Percentiles rank a stretch among this genome's conserved stretches.
These are phyloP conservation scores for Drosophila ambigua DNA, from an alignment of 1,140 invertebrate species.

Conservation along the genomic window DNA sequence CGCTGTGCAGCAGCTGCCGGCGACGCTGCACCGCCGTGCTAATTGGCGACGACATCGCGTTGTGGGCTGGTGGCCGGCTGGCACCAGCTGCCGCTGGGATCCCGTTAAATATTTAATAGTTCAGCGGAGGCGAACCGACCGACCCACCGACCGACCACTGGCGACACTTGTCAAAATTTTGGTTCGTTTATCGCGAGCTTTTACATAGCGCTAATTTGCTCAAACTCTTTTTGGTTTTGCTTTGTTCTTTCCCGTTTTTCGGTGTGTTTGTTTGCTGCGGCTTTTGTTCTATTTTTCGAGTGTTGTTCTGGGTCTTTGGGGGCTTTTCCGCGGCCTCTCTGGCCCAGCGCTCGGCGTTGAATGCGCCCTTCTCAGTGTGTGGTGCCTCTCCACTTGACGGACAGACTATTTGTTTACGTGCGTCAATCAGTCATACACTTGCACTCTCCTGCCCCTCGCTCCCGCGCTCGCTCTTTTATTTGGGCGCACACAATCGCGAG, in stretches of 20 bases:
- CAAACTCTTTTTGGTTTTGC: constrained; percentile 34
- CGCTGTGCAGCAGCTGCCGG: constrained; percentile 61
- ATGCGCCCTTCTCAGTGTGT: constrained; percentile 31
- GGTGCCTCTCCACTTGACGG: too few relatives aligned
- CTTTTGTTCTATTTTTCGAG: constrained; percentile 11
- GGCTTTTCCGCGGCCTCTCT: constrained; percentile 52
- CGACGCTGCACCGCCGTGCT: constrained; percentile 62
- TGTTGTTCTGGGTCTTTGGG: constrained; percentile 3
- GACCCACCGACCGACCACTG: constrained; percentile 20
- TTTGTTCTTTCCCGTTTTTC: constrained; percentile 13
- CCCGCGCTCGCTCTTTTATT: too few relatives aligned
- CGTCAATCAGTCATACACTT: constrained; percentile 41
- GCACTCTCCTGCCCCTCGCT: background rate
- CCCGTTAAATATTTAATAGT: constrained; percentile 7
- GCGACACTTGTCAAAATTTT: constrained; percentile 57
- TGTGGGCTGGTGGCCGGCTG: constrained; percentile 1
- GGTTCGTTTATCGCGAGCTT: constrained; percentile 37
- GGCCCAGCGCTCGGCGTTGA: constrained; percentile 63
- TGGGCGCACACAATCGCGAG: too few relatives aligned
- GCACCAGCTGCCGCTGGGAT: constrained; percentile 25
- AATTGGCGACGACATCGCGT: constrained; percentile 52
- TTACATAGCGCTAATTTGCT: constrained; percentile 70
- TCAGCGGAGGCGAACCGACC: background rate
- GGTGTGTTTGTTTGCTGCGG: constrained; percentile 15
- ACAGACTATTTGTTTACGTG: constrained; percentile 53